phyloP scores from a whole-genome alignment of 2,888 invertebrate genomes.

The Dromius quadrimaculatus region DNA sequence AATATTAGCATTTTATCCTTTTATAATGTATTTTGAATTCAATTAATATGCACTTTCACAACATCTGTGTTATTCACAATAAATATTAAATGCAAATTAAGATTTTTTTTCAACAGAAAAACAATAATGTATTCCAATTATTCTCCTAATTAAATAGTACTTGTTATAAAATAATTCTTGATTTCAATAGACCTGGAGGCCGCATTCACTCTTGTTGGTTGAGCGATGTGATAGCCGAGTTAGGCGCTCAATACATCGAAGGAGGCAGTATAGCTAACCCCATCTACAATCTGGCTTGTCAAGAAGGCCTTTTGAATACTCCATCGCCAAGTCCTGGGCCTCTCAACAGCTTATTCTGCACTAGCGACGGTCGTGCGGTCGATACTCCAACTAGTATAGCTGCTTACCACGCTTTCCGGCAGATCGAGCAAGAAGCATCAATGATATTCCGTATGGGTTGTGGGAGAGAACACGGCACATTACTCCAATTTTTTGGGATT shows the following conservation, averaged over 20 bases:
- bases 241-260: conserved; percentile 81
- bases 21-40: conserved; percentile 15
- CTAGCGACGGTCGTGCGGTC: conserved; percentile 77
- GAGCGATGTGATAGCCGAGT: conserved; percentile 81
- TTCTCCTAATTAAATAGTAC: neutral
- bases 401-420: conserved; percentile 75
- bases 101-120: conserved; percentile 18
- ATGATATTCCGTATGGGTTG: conserved; percentile 74
- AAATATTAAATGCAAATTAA: conserved; percentile 28
- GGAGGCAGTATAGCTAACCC: conserved; percentile 80
- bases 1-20: neutral
- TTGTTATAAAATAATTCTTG: neutral
- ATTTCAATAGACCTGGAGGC: conserved; percentile 75
- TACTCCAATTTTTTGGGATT: conserved; percentile 74
- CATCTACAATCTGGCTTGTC: conserved; percentile 77
- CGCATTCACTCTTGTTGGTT: conserved; percentile 83
- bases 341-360: conserved; percentile 74
- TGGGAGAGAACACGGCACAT: conserved; percentile 73
- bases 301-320: conserved; percentile 75
- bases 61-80: conserved; percentile 16
- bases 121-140: neutral
- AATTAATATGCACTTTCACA: conserved; percentile 44
- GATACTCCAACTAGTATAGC: conserved; percentile 74
- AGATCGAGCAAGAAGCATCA: conserved; percentile 77
- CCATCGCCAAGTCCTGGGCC: conserved; percentile 70